Evolutionary conservation across 2,888 invertebrate species (phyloP).

Genomic region (Sphinx pinastri): DNA sequence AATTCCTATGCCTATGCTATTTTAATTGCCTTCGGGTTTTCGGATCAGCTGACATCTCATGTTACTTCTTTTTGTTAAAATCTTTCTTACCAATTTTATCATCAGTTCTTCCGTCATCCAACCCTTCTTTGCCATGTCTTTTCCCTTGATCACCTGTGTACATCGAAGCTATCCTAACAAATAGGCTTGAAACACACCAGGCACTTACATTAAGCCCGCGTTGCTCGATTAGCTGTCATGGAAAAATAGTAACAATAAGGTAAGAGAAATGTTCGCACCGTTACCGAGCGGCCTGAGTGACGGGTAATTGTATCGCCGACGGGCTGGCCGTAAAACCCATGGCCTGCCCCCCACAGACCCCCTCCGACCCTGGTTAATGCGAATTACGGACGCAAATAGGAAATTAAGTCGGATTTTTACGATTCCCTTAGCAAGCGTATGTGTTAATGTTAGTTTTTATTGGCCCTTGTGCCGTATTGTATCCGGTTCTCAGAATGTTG

Average conservation of each 20-base stretch:
- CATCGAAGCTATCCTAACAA: too few relatives aligned
- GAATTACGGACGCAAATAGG: constrained; percentile 24
- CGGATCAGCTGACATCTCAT: too few relatives aligned
- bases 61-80: too few relatives aligned
- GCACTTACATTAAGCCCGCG: neutral
- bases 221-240: neutral
- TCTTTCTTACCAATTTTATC: too few relatives aligned
- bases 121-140: too few relatives aligned
- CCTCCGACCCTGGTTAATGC: constrained; percentile 10
- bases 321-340: constrained; percentile 13
- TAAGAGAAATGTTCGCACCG: neutral
- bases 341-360: neutral
- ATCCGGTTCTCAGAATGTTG: neutral
- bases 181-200: neutral
- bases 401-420: constrained; percentile 26
- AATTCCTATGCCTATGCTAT: too few relatives aligned
- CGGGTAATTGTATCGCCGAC: constrained; percentile 14
- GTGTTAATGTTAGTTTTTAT: constrained; percentile 25
- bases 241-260: constrained; percentile 4
- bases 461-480: constrained; percentile 6
- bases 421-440: constrained; percentile 13
- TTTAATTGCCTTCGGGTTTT: too few relatives aligned
- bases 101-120: too few relatives aligned
- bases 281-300: constrained; percentile 1
- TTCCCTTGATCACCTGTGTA: too few relatives aligned